Evolutionary conservation across 2,888 invertebrate genomes (phyloP).

Genomic region (Nephrotoma flavescens): DNA sequence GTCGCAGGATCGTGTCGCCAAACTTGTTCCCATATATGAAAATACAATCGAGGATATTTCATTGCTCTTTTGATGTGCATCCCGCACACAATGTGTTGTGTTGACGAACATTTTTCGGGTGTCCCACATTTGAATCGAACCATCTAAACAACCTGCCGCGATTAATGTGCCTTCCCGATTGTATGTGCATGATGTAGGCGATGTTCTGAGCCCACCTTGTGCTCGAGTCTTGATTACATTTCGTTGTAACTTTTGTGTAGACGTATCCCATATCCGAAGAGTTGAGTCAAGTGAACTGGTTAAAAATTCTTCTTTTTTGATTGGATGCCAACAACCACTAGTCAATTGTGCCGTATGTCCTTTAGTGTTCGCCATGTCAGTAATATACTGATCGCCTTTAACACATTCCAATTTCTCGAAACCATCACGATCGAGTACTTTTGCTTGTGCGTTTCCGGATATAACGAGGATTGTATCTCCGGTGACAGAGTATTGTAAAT

Average conservation of each 20-base stretch:
- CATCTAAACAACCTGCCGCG: slow-evolving; percentile 86
- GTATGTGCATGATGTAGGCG: slow-evolving; percentile 71
- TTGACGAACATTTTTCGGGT: slow-evolving; percentile 82
- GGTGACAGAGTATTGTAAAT: slow-evolving; percentile 75
- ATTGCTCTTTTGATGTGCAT: slow-evolving; percentile 62
- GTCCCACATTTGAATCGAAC: slow-evolving; percentile 96
- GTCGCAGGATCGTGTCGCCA: slow-evolving; percentile 78
- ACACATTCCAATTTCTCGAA: slow-evolving; percentile 85
- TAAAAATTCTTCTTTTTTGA: slow-evolving; percentile 78
- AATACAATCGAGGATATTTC: slow-evolving; percentile 78
- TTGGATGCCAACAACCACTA: slow-evolving; percentile 88
- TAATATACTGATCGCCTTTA: slow-evolving; percentile 92
- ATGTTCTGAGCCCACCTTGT: slow-evolving; percentile 70
- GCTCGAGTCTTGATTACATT: slow-evolving; percentile 76
- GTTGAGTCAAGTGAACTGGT: slow-evolving; percentile 92
- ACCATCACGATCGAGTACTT: slow-evolving; percentile 87
- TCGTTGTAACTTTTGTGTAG: slow-evolving; percentile 63
- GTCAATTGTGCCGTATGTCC: slow-evolving; percentile 89
- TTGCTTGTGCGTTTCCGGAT: slow-evolving; percentile 84
- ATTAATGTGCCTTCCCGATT: slow-evolving; percentile 77
- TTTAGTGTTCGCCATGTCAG: slow-evolving; percentile 83
- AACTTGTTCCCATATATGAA: slow-evolving; percentile 66
- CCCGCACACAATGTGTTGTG: slow-evolving; percentile 59
- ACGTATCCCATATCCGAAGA: slow-evolving; percentile 78
- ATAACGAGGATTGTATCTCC: slow-evolving; percentile 89